Percentiles rank a stretch among this genome's conserved stretches.
phyloP scores from a whole-genome alignment of 2,888 invertebrate genomes.

The Hydriomena furcata region DNA sequence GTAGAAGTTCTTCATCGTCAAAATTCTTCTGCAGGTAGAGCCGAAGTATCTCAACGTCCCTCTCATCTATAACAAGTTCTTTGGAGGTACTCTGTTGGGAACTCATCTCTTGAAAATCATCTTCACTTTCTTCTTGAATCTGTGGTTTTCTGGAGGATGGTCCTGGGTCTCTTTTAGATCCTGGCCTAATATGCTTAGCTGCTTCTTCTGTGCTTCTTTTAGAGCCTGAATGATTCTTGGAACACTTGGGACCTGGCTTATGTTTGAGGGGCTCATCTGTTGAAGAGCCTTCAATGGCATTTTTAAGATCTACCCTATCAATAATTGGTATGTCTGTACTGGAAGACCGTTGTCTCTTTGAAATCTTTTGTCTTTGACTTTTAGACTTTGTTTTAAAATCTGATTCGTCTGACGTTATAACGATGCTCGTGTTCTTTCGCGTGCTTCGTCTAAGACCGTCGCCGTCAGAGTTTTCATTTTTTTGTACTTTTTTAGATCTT shows the following conservation, averaged over 20 bases:
- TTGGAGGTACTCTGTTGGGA: neutral
- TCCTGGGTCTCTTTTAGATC: neutral
- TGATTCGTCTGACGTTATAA: conserved; percentile 5
- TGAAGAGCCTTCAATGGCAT: neutral
- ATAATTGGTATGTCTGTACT: neutral
- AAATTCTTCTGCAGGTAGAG: conserved; percentile 9
- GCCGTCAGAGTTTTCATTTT: neutral
- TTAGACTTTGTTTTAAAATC: neutral
- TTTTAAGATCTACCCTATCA: too few relatives aligned
- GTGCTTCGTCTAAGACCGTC: neutral
- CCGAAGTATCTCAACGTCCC: conserved; percentile 20
- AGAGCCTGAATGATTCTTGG: too few relatives aligned
- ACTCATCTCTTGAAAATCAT: too few relatives aligned
- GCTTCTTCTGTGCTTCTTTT: neutral
- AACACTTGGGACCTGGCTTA: neutral
- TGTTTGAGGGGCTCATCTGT: neutral
- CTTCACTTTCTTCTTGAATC: too few relatives aligned
- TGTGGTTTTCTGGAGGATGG: too few relatives aligned
- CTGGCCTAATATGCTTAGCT: neutral
- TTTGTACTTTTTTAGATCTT: neutral
- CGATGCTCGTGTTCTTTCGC: neutral
- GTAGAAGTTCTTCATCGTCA: conserved; percentile 9
- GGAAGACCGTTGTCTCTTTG: neutral
- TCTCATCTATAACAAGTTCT: conserved; percentile 22
- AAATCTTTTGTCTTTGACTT: neutral